Conservation (phyloP, 2,888 invertebrate species). For the Aradus depressus region DNA sequence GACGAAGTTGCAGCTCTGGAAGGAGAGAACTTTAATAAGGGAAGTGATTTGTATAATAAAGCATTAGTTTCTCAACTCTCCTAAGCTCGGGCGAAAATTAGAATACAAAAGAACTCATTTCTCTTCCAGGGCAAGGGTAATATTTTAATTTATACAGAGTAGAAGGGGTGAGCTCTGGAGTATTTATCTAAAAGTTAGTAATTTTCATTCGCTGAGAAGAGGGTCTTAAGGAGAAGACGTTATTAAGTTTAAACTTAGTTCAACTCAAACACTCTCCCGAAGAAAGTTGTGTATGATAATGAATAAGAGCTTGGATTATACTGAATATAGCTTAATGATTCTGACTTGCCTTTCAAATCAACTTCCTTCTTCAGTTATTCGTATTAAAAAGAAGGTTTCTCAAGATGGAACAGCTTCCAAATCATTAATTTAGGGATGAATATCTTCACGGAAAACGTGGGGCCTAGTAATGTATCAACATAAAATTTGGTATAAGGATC, state of each 20-base stretch:
- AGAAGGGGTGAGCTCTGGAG: conserved; percentile 7
- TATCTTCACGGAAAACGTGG: too few species aligned
- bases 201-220: conserved; percentile 12
- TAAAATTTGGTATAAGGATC: too few species aligned
- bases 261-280: conserved; percentile 4
- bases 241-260: conserved; percentile 17
- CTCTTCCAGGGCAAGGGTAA: conserved; percentile 10
- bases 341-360: too few species aligned
- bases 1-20: too few species aligned
- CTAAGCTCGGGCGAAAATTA: conserved; percentile 7
- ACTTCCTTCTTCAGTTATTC: too few species aligned
- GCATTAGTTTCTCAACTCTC: conserved; percentile 15
- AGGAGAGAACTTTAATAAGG: conserved; percentile 19
- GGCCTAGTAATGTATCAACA: too few species aligned
- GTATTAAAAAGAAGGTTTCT: too few species aligned
- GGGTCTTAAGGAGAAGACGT: conserved; percentile 8
- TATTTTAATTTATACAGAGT: conserved; percentile 18
- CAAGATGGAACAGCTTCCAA: too few species aligned
- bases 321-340: conserved; percentile 24
- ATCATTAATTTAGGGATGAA: too few species aligned
- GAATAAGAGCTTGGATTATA: conserved; percentile 23
- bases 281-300: conserved; percentile 26
- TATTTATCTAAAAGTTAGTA: conserved; percentile 27
- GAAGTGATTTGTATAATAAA: conserved; percentile 20
- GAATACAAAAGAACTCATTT: conserved; percentile 19